Conservation (phyloP, 2,113 vertebrate species). For the Nerophis lumbriciformis region DNA sequence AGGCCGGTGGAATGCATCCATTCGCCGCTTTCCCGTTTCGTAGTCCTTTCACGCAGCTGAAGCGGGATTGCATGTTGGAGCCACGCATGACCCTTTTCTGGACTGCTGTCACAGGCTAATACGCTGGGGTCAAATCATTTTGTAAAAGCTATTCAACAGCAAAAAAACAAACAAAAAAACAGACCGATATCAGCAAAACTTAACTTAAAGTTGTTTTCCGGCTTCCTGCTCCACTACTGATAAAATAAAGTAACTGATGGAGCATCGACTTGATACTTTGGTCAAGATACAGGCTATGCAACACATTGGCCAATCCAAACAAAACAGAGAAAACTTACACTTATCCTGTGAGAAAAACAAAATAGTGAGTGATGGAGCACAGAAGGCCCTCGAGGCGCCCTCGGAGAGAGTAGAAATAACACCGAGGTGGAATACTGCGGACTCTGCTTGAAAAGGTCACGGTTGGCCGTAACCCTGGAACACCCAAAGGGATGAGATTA, state of each 20-base stretch:
- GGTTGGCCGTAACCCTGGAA: slow-evolving; percentile 23
- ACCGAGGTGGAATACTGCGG: slow-evolving; percentile 36
- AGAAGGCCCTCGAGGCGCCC: slow-evolving; percentile 11
- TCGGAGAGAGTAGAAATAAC: slow-evolving; percentile 15
- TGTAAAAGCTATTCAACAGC: background rate
- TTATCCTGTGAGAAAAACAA: background rate
- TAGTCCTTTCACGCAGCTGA: slow-evolving; percentile 11
- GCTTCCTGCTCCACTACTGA: no score
- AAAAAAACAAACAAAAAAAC: background rate
- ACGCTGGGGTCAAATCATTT: background rate
- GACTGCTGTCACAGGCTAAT: slow-evolving; percentile 1
- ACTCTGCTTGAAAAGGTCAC: slow-evolving; percentile 28
- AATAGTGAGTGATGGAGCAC: slow-evolving; percentile 3
- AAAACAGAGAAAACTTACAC: slow-evolving; percentile 5
- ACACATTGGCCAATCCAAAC: background rate
- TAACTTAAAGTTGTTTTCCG: no score
- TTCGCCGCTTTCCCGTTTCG: slow-evolving; percentile 28
- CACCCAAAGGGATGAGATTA: slow-evolving; percentile 32
- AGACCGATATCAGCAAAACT: no score
- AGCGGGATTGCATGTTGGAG: background rate
- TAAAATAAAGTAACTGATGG: no score
- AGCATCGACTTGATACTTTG: background rate
- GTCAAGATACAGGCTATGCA: background rate
- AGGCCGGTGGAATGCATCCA: slow-evolving; percentile 39
- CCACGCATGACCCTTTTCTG: slow-evolving; percentile 10